Percentiles rank a stretch among this genome's conserved stretches.
phyloP scores from a whole-genome alignment of 2,888 invertebrate genomes.

The Agriopis aurantiaria region DNA sequence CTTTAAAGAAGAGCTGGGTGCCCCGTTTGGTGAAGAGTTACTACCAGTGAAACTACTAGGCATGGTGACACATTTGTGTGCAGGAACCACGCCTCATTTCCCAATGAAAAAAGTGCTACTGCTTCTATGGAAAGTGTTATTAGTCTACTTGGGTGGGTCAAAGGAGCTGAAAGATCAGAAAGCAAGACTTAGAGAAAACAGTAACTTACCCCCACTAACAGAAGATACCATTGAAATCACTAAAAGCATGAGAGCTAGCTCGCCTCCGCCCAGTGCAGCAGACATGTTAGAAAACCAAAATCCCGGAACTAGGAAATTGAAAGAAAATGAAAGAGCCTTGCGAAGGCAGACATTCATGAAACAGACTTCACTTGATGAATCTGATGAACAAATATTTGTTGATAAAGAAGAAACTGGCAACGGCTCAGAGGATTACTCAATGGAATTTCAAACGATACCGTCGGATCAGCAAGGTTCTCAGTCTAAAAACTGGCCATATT shows the following conservation, averaged over 20 bases:
- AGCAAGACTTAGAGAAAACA: conserved; percentile 88
- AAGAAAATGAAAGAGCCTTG: conserved; percentile 88
- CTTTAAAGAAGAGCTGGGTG: conserved; percentile 88
- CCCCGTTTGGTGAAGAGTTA: conserved; percentile 91
- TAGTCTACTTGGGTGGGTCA: conserved; percentile 97
- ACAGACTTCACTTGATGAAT: conserved; percentile 96
- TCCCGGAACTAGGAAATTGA: conserved; percentile 88
- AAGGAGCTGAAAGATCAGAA: conserved; percentile 93
- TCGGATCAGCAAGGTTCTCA: conserved; percentile 64
- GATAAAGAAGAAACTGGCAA: conserved; percentile 89
- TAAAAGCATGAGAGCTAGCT: conserved; percentile 96
- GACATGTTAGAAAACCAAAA: conserved; percentile 96
- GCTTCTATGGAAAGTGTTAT: conserved; percentile 97
- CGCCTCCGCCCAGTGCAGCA: conserved; percentile 96
- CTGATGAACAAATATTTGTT: conserved; percentile 90
- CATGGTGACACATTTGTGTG: conserved; percentile 98
- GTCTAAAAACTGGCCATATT: conserved; percentile 72
- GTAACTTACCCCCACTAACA: conserved; percentile 91
- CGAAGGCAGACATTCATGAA: conserved; percentile 94
- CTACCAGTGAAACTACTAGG: conserved; percentile 95
- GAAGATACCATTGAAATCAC: conserved; percentile 99
- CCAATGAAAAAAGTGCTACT: conserved; percentile 99
- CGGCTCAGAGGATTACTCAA: conserved; percentile 87
- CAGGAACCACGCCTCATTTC: conserved; percentile 98
- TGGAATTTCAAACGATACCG: conserved; percentile 86